Percentiles rank a stretch among this genome's conserved stretches.
Conservation (phyloP, 2,797 vertebrate genomes). For the Hipposideros larvatus region DNA sequence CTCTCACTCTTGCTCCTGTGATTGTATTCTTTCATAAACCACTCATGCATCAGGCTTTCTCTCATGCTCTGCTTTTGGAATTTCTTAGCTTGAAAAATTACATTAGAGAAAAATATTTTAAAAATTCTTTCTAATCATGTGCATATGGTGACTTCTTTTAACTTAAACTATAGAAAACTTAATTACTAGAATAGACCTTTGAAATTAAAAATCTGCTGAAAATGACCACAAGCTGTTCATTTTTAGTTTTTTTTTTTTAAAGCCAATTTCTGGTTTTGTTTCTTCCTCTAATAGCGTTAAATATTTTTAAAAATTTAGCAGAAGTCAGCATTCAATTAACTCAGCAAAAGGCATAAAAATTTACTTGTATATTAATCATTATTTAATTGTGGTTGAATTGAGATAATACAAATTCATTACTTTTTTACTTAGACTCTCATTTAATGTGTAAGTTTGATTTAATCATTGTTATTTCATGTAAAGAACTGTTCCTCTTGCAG, state of each 20-base stretch:
- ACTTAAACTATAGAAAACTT: neutral
- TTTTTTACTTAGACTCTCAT: conserved; percentile 17
- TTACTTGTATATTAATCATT: neutral
- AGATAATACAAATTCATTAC: neutral
- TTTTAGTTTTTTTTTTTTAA: conserved; percentile 41
- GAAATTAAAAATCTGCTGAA: neutral
- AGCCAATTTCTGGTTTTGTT: neutral
- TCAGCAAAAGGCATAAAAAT: neutral
- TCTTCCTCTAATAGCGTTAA: neutral
- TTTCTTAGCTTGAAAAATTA: conserved; percentile 40
- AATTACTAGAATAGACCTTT: neutral
- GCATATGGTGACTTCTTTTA: neutral
- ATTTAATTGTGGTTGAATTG: conserved; percentile 6
- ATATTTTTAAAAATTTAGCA: neutral
- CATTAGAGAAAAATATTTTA: neutral
- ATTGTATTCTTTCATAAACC: neutral
- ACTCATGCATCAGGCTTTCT: neutral
- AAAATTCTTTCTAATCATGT: neutral
- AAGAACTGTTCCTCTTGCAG: neutral
- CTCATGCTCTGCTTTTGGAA: neutral
- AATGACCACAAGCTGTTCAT: neutral
- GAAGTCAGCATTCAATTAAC: neutral
- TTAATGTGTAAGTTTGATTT: conserved; percentile 52
- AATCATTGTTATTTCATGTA: neutral
- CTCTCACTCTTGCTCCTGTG: fast-evolving